A percentile compares a stretch with the other conserved stretches of the same genome.
These are phyloP conservation scores for Crotalus tigris DNA, from an alignment of 2,113 vertebrate genomes.

Conservation along the genomic window DNA sequence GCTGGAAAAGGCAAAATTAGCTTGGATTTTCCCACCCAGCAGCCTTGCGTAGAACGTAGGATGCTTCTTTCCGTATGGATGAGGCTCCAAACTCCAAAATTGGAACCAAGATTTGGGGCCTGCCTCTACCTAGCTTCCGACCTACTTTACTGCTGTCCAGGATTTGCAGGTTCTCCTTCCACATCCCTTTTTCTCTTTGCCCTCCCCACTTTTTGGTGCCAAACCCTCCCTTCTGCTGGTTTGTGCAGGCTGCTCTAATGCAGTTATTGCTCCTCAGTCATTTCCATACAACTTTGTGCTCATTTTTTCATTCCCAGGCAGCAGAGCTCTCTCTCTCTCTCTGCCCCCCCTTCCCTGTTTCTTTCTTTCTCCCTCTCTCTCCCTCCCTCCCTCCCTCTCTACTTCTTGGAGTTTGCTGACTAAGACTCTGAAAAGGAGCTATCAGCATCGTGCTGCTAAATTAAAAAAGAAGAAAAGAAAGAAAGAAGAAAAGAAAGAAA, in stretches of 20 bases:
- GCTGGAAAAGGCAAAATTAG: not conserved
- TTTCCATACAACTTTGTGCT: not conserved
- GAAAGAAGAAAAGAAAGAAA: not conserved
- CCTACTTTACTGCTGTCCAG: not conserved
- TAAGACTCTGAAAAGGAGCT: not conserved
- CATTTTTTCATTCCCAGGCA: not conserved
- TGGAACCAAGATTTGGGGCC: not conserved
- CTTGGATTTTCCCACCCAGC: not conserved
- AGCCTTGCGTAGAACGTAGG: not conserved
- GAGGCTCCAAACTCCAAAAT: not conserved
- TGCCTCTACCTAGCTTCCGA: not conserved
- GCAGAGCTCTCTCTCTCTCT: not conserved
- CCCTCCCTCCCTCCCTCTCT: too few relatives aligned
- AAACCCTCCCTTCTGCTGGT: not conserved
- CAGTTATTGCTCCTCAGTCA: not conserved
- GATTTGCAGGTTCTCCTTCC: conserved; percentile 1
- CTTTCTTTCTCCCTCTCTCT: not conserved
- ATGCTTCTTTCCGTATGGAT: not conserved
- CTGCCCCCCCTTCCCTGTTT: not conserved
- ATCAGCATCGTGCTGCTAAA: not conserved
- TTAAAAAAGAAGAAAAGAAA: not conserved
- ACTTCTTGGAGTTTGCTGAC: conserved; percentile 3
- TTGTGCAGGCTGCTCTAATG: not conserved
- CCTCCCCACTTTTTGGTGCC: not conserved
- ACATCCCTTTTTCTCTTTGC: not conserved